These are phyloP conservation scores for Alcis repandata DNA, from an alignment of 2,888 invertebrate species.

Conservation along the genomic window DNA sequence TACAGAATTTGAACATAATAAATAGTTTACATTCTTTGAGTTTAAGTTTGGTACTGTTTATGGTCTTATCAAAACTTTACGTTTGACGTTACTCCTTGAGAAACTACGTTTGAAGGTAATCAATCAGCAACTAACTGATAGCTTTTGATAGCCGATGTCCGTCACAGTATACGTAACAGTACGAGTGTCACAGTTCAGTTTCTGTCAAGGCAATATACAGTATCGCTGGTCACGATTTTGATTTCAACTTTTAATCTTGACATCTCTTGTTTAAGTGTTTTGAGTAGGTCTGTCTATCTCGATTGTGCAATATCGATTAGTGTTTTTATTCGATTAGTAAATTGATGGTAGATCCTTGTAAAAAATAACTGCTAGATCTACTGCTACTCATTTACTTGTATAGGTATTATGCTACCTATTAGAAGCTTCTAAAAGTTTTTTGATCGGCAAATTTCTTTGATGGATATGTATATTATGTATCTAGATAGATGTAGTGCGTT, in stretches of 20 bases:
- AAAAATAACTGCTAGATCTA: conserved; percentile 7
- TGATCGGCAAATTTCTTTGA: background rate
- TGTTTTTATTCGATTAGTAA: conserved; percentile 27
- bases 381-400: background rate
- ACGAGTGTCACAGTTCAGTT: conserved; percentile 32
- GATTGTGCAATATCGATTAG: conserved; percentile 29
- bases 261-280: conserved; percentile 34
- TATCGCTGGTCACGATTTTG: conserved; percentile 31
- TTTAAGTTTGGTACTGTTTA: too few species aligned
- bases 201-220: conserved; percentile 33
- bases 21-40: too few species aligned
- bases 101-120: conserved; percentile 61
- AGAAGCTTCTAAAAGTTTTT: conserved; percentile 12
- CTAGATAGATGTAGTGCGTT: too few species aligned
- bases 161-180: conserved; percentile 4
- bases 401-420: background rate
- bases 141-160: conserved; percentile 23
- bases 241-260: conserved; percentile 32
- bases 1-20: background rate
- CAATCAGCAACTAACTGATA: conserved; percentile 35
- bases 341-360: conserved; percentile 12
- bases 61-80: conserved; percentile 40
- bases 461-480: background rate
- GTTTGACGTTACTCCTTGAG: conserved; percentile 52
- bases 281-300: conserved; percentile 25